Evolutionary conservation across 2,888 invertebrate genomes (phyloP), one percentile per base, ranked within the genome.

Genomic region (Napeogenes sylphis): DNA sequence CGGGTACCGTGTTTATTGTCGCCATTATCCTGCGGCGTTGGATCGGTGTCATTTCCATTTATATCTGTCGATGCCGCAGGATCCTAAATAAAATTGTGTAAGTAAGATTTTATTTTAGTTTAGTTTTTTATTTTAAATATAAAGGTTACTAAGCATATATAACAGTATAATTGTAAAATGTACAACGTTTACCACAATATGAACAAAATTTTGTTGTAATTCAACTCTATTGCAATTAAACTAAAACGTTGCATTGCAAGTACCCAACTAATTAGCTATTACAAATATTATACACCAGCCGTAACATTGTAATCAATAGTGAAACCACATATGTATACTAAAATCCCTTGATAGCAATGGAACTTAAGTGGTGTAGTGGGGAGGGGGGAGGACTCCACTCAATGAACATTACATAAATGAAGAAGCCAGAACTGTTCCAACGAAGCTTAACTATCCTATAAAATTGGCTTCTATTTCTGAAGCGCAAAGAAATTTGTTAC

Each of bases 1-100:
- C 99, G 92, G 67, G 99, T 99, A 55, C 99, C 99, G 84, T 99
- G 99, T 92, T 99, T 99, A 92, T 99, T 99, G 89, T 99, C 98
- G 46, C 98, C 98, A 90, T 98, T 98, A 91, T 98, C 98, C 85
- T 98, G 95, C 14, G 99, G 99, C 92, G 97, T 98, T 51, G 99
- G 99, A 90, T 99, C 99, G 73, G 95, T 95, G 85, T 99, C 98
- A 85, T 98, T 97, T 76, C 96, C 98, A 84, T 99, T 99, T 84
- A 99, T 97, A 87, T 99, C 99, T 57, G 95, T 97, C 76, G 99
- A 99, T 63, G 99, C 99, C 71, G 93, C 91, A 46, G 97, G 96
- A 90, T 99, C 99, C 96, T 51, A 51, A 5, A 30, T 51, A 51
- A 51, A 51, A 30, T 51, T 51, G 3, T 30, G 30, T 35, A 47